Evolutionary conservation across 1,140 invertebrate species (phyloP).

Genomic region (Eumaeus atala): DNA sequence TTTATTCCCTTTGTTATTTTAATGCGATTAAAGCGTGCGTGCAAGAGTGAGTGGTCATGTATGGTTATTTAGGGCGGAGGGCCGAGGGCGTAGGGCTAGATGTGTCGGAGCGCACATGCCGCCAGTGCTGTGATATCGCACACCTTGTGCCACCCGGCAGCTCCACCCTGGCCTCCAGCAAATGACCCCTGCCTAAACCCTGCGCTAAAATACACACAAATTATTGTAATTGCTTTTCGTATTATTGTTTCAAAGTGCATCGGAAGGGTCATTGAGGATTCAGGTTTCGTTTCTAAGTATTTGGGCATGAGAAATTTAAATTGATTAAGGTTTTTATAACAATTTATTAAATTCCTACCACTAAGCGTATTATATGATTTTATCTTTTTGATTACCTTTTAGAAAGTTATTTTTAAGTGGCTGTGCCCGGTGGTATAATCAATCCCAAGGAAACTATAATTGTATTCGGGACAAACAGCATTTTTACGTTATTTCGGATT

Average conservation of each 20-base stretch:
- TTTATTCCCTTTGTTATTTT: slow-evolving; percentile 33
- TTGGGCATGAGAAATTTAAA: too few species aligned
- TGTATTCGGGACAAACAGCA: too few species aligned
- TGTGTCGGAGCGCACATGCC: slow-evolving; percentile 65
- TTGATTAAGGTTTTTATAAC: too few species aligned
- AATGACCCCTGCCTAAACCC: slow-evolving; percentile 51
- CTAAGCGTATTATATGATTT: too few species aligned
- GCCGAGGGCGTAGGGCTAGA: slow-evolving; percentile 31
- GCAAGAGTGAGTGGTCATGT: slow-evolving; percentile 41
- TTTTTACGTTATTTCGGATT: too few species aligned
- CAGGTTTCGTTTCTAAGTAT: too few species aligned
- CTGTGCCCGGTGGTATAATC: too few species aligned
- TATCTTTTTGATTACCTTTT: too few species aligned
- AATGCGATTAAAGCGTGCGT: slow-evolving; percentile 39
- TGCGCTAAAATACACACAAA: slow-evolving; percentile 39
- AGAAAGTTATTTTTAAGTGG: too few species aligned
- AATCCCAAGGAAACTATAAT: too few species aligned
- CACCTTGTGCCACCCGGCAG: slow-evolving; percentile 50
- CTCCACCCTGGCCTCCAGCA: slow-evolving; percentile 37
- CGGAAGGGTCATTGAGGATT: too few species aligned
- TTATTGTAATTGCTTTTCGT: slow-evolving; percentile 37
- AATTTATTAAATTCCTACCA: too few species aligned
- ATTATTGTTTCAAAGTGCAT: slow-evolving; percentile 20
- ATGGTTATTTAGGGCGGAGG: slow-evolving; percentile 32
- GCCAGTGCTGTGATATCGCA: slow-evolving; percentile 58